Evolutionary conservation across 2,888 invertebrate genomes (phyloP), one percentile per base, ranked within the genome.

Genomic region (Andrena hattorfiana): DNA sequence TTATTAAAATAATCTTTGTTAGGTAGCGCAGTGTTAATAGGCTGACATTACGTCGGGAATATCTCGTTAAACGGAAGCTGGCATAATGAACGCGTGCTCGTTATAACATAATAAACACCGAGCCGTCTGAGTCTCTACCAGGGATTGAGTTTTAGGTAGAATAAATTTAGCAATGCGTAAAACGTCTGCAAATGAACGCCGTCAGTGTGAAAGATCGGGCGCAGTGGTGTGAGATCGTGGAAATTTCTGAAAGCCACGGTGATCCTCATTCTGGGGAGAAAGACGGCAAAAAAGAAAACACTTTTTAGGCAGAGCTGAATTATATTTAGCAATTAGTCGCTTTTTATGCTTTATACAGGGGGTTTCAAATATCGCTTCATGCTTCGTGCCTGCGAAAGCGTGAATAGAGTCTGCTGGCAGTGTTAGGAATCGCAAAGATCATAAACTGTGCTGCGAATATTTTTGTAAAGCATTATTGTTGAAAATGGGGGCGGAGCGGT

Each of bases 11-110:
- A 64, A 74, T 67, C 54, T 74, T 54, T 26, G 66, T 72, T 59
- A 35, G 60, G 48, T 79, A 28, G 48, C 49, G 6, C 35, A 35
- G 71, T 35, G 68, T 77, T 85, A 79, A 85, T 72, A 68, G 64
- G 64, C 62, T 72, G 69, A 59, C 72, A 80, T 79, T 71, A 71
- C 59, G 68, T 73, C 64, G 23, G 64, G 32, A 66, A 74, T 85
- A 81, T 78, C 81, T 81, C 70, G 67, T 71, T 82, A 74, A 81
- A 82, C 67, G 68, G 62, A 66, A 49, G 42, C 32, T 42, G 8
- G 56, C 63, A 66, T 78, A 81, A 86, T 75, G 85, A 83, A 83
- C 56, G 67, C 48, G 63, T 56, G 63, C 76, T 78, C 62, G 73
- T 73, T 81, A 70, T 59, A 70, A 77, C 69, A 56, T 76, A 85